Conservation (phyloP, 2,797 vertebrate genomes). For the Mus spretus region DNA sequence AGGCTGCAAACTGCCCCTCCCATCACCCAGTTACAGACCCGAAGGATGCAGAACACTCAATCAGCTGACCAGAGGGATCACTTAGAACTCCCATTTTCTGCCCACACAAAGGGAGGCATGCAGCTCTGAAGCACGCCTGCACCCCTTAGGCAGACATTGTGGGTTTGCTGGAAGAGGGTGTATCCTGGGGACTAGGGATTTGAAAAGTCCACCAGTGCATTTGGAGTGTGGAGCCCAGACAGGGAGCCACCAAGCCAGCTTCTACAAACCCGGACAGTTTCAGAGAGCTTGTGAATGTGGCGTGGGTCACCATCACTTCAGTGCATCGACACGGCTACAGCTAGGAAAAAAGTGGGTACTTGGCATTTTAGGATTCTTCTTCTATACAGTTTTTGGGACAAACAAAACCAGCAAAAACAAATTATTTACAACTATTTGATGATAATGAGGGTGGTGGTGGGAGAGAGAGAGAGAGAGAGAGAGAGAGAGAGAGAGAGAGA, state of each 20-base stretch:
- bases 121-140: neutral
- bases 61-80: neutral
- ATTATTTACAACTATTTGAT: neutral
- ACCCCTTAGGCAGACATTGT: too few relatives aligned
- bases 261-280: neutral
- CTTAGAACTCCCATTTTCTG: neutral
- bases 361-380: neutral
- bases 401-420: neutral
- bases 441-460: neutral
- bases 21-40: neutral
- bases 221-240: neutral
- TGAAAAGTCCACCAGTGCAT: accelerated
- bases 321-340: neutral
- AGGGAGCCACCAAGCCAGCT: accelerated
- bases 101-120: neutral
- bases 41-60: neutral
- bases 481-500: too few relatives aligned
- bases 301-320: neutral
- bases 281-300: neutral
- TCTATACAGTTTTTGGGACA: neutral
- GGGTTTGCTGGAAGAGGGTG: neutral
- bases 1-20: neutral
- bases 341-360: neutral
- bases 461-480: too few relatives aligned
- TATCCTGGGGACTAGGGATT: neutral